Conservation (phyloP, 2,113 vertebrate species). For the Cervus canadensis region DNA sequence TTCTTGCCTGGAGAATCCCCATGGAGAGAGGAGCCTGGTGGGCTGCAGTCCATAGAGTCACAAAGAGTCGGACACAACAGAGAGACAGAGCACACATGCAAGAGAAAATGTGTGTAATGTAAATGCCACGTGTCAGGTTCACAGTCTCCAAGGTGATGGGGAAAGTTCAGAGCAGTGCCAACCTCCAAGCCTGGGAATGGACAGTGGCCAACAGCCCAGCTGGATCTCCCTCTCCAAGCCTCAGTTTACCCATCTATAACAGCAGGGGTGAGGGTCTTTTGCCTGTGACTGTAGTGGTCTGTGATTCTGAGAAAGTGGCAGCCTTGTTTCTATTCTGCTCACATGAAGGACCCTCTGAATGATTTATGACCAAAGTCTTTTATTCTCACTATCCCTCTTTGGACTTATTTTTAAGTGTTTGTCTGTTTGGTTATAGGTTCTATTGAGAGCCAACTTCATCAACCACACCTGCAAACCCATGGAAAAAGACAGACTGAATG, state of each 20-base stretch:
- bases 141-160: neutral
- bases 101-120: neutral
- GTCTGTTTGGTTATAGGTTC: constrained; percentile 65
- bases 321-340: constrained; percentile 70
- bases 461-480: constrained; percentile 66
- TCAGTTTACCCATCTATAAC: neutral
- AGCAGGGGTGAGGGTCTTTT: neutral
- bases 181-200: neutral
- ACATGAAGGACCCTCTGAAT: constrained; percentile 67
- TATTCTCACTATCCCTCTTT: constrained; percentile 68
- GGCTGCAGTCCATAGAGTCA: neutral
- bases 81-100: neutral
- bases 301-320: neutral
- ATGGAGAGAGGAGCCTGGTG: neutral
- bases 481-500: neutral
- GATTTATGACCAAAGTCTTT: constrained; percentile 70
- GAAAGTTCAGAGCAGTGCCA: neutral
- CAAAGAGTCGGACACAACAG: neutral
- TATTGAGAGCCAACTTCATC: constrained; percentile 71
- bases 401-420: constrained; percentile 78
- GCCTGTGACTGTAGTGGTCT: neutral
- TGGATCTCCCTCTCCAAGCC: neutral
- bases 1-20: neutral
- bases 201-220: fast-evolving
- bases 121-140: neutral